Percentiles rank a stretch among this genome's conserved stretches.
Conservation (phyloP, 2,113 vertebrate genomes). For the Ammodytes dubius region DNA sequence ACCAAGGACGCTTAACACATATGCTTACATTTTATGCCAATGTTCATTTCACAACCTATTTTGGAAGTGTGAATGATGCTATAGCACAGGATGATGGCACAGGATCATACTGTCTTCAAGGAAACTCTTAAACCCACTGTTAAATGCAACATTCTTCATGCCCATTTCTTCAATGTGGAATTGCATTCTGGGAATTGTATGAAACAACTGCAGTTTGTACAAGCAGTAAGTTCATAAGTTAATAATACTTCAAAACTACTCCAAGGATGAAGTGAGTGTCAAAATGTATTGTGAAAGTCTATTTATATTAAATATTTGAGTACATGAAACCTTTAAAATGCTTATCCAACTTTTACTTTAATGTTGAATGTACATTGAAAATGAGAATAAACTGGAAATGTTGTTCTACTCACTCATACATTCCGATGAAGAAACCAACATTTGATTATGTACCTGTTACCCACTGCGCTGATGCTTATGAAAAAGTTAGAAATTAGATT, state of each 20-base stretch:
- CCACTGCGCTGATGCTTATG: background rate
- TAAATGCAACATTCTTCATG: background rate
- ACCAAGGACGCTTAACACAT: too few species aligned
- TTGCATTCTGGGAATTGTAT: background rate
- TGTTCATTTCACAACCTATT: background rate
- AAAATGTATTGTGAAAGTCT: background rate
- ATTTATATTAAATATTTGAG: background rate
- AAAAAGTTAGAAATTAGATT: background rate
- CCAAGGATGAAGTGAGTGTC: background rate
- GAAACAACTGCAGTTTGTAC: too few species aligned
- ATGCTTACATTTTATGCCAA: background rate
- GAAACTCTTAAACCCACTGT: background rate
- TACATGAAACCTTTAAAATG: background rate
- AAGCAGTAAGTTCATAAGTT: background rate
- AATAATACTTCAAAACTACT: background rate
- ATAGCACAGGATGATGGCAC: background rate
- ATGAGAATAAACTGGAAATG: background rate
- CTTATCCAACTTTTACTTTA: background rate
- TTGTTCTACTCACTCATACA: background rate
- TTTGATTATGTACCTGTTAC: background rate
- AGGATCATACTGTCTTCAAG: background rate
- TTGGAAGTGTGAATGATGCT: background rate
- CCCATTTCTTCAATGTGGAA: background rate
- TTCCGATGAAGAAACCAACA: background rate
- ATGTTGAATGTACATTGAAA: background rate